Evolutionary conservation across 2,113 vertebrate genomes (phyloP), one percentile per base, ranked within the genome.

Genomic region (Rissa tridactyla): DNA sequence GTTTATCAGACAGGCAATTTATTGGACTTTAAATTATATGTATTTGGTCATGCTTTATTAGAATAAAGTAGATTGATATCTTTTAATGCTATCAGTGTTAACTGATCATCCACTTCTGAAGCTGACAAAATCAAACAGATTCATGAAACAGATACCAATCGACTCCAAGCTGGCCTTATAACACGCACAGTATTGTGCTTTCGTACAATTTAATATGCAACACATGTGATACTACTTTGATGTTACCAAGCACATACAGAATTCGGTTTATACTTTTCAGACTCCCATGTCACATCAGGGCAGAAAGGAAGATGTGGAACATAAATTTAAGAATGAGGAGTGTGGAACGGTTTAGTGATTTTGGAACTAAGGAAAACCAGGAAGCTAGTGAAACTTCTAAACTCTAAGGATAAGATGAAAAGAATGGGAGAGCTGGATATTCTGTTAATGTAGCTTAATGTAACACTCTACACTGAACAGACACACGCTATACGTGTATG

Each of bases 311-410:
- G 16, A 30, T 10, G 9, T 26, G 15, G 60, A 85, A 82, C 13
- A 58, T 4, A 62, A 78, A 62, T 58, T 71, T 54, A 81, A 71
- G 60, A 65, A 65, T 64, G 23, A 77, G 58, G 4, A 65, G 9
- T 18, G 19, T 36, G 60, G 30, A 71, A 42, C 0, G 1, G 2
- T 46, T 72, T 68, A 60, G 10, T 0, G 0, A 42, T 32, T 89
- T 60, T 69, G 40, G 23, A 86, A 57, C 22, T 25, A 38, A 75
- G 57, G 26, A 42, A 88, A 88, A 27, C 1, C 8, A 51, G 42
- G 40, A 85, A 79, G 13, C 25, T 68, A 17, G 3, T 51, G 52
- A 71, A 79, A 68, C 27, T 42, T 76, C 32, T 54, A 25, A 75
- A 69, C 3, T 0, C 0, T 30, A 40, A 82, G 36, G 30, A 32